Evolutionary conservation across 2,113 vertebrate species (phyloP).

Genomic region (Pipa parva): DNA sequence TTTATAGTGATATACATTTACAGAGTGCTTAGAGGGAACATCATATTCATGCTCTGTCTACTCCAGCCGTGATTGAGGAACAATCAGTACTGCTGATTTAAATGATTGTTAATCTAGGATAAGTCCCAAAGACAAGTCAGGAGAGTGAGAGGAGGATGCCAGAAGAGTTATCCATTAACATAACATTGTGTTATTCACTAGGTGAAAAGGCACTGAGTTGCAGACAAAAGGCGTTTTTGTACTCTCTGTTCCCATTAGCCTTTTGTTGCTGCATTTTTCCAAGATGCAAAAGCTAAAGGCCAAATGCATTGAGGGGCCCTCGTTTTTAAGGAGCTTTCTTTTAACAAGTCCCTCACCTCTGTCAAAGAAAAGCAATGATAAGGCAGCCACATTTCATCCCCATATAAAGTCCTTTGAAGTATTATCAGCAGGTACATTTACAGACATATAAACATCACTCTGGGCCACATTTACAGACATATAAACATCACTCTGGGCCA

Average conservation of each 20-base stretch:
- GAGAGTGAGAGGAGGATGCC: background rate
- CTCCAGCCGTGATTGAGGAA: too few species aligned
- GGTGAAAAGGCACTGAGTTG: conserved; percentile 3
- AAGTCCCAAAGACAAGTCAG: background rate
- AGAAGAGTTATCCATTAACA: background rate
- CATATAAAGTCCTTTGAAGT: background rate
- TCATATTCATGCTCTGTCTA: too few species aligned
- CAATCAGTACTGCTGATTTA: too few species aligned
- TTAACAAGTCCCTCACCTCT: background rate
- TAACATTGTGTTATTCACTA: conserved; percentile 7
- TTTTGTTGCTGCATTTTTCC: conserved; percentile 19
- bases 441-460: too few species aligned
- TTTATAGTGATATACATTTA: background rate
- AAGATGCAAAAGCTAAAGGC: conserved; percentile 27
- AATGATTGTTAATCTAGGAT: background rate
- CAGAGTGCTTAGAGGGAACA: too few species aligned
- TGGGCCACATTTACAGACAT: too few species aligned
- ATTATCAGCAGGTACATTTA: background rate
- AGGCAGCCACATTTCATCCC: background rate
- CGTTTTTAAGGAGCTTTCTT: background rate
- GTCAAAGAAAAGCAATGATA: background rate
- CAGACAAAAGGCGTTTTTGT: conserved; percentile 10
- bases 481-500: too few species aligned
- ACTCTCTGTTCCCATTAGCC: background rate
- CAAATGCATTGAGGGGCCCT: conserved; percentile 18